Evolutionary conservation across 2,888 invertebrate species (phyloP), one percentile per base, ranked within the genome.

Genomic region (Conus canariensis): DNA sequence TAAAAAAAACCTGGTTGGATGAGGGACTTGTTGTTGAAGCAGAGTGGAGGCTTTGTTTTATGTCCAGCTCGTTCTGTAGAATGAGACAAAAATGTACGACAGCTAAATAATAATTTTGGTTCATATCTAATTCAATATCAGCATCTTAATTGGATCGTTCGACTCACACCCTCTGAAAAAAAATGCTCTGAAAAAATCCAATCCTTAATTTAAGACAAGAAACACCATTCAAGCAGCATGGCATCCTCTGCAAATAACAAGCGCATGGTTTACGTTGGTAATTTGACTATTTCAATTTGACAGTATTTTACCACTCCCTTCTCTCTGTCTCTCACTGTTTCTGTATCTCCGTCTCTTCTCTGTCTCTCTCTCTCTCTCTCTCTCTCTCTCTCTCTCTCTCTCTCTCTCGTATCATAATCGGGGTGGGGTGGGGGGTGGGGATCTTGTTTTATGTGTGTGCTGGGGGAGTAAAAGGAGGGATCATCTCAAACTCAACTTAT

Each of bases 191-290:
- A 45, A 45, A 45, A 45, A 45, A 22, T 22, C 70, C 22, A 70
- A 70, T 70, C 22, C 70, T 9, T 25, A 25, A 30, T 77, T 25
- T 30, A 25, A 25, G 10, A 8, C 77, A 0, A 8, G 30, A 16
- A 19, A 22, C 22, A 19, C 22, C 8, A 8, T 1, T 5, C 10
- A 90, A 70, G 10, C n/a, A 93, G 90, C 82, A 93, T 93, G 93
- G 92, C 93, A 90, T 19, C 86, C 22, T 30, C 70, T n/a, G 91
- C 93, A 19, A 92, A 93, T 30, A 95, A 95, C 91, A 96, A 96
- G 92, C 94, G 95, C 59, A 94, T 96, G 70, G 94, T 95, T 88
- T 96, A 96, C 93, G 95, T 96, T 88, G 95, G 95, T 95, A 93
- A 94, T 94, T 90, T 30, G 8, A 9, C 22, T 74, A 1, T 88